Evolutionary conservation across 2,797 vertebrate species (phyloP), one percentile per base, ranked within the genome.

Genomic region (Anabacerthia variegaticeps): DNA sequence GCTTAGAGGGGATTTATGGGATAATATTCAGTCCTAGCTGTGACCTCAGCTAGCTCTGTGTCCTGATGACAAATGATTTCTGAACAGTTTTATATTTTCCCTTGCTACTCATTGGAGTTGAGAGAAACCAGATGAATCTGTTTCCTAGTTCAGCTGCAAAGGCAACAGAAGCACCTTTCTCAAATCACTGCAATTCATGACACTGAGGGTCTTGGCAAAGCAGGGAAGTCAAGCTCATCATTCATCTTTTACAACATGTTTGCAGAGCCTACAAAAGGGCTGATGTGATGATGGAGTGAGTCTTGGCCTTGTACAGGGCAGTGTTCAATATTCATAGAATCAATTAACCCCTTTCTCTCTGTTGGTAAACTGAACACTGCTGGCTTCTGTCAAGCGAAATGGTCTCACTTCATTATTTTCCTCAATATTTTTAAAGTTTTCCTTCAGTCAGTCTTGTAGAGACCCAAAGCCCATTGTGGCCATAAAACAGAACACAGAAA

Each of bases 101-200:
- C 85, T 86, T 2, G 1, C 12, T 86, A 56, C 28, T 54, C 0
- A 0, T 78, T 44, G 66, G 55, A 73, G 71, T 28, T 81, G 82
- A 90, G 74, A 88, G n/a, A 93, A 96, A 71, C 34, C 61, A 92
- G 83, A 69, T 39, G 23, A 86, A 77, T 72, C 58, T 58, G 18
- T 66, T 65, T 37, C 41, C 41, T 37, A 27, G 46, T 65, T 82
- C 80, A 87, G 41, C 59, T 62, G 17, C 49, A 79, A 86, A 82
- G 78, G 32, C 21, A 77, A 63, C 72, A 65, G 39, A 69, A 46
- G 15, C 23, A 43, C 55, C 66, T 43, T 78, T 56, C 77, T 67
- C 67, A 74, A 37, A 81, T 51, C 34, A 14, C 73, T 46, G 39
- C 72, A 69, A 56, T 58, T 91, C 48, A 7, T 12, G 30, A 66